Evolutionary conservation across 1,140 invertebrate species (phyloP), one percentile per base, ranked within the genome.

Genomic region (Helicorthomorpha holstii): DNA sequence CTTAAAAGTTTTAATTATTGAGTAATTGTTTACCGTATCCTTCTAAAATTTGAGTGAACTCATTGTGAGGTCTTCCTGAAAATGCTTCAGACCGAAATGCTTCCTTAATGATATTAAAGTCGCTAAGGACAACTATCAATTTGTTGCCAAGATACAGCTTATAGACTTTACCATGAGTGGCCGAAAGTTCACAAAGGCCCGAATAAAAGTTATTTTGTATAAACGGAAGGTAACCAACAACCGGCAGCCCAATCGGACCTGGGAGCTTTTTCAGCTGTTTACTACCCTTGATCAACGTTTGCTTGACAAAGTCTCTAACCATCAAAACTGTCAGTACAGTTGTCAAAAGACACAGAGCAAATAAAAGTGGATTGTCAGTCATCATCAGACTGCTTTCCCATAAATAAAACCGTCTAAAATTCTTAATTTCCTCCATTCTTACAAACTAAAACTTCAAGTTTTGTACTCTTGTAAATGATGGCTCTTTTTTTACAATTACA

Each of bases 41-140:
- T 60, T 81, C 83, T 25, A 92, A 72, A n/a, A 89, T 83, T 57
- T 81, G 77, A 69, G 79, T 85, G 58, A 91, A 80, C 42, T 84
- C 82, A 14, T 79, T 86, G 58, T 79, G 78, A 16, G 88, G 89
- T 48, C 87, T 74, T 25, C 82, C 86, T 54, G 82, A 85, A 68
- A 91, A 88, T 59, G 87, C 84, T 59, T 86, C 83, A 19, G 77
- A 75, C 0, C 81, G 71, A 64, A 93, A 92, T 21, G 84, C 78
- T 60, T 90, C 82, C 49, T 85, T 71, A 55, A 93, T 88, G 58
- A 80, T 70, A 58, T 79, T 77, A 63, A 85, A 81, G 69, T 92
- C 87, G 66, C 81, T 85, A 52, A 92, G 69, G 4, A 92, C 82
- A 16, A 92, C 80, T 10, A 85, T 78, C 3, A 87, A 69, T 59